Conservation (phyloP, 2,888 invertebrate genomes). For the Theristus sp. region DNA sequence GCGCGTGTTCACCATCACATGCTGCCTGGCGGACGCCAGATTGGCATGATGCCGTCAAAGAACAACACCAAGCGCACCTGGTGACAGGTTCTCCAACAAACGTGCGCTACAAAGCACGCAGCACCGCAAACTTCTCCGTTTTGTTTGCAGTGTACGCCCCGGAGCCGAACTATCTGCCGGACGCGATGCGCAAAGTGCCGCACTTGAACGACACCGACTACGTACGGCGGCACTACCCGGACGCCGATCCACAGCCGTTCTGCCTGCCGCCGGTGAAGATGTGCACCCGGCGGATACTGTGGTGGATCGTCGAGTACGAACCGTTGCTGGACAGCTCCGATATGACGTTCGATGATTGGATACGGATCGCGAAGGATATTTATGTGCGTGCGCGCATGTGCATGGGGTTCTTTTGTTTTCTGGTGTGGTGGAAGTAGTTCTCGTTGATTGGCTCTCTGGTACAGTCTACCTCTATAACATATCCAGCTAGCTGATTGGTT, state of each 20-base stretch:
- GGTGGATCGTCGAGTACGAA: slow-evolving; percentile 49
- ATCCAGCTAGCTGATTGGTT: too few species aligned
- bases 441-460: background rate
- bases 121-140: too few species aligned
- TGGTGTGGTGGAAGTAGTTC: background rate
- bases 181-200: slow-evolving; percentile 51
- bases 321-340: slow-evolving; percentile 78
- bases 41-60: too few species aligned
- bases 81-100: too few species aligned
- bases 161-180: slow-evolving; percentile 48
- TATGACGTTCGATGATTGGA: slow-evolving; percentile 78
- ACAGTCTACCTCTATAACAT: too few species aligned
- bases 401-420: too few species aligned
- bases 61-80: too few species aligned
- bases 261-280: background rate
- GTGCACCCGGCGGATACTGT: slow-evolving; percentile 3
- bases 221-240: slow-evolving; percentile 34
- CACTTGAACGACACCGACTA: slow-evolving; percentile 63
- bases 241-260: background rate
- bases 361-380: slow-evolving; percentile 64
- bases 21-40: too few species aligned
- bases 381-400: slow-evolving; percentile 17
- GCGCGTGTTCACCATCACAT: too few species aligned
- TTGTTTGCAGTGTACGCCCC: slow-evolving; percentile 63
- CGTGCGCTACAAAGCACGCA: too few species aligned